phyloP scores from a whole-genome alignment of 2,797 vertebrate species.

The Sebastes matsubarae region DNA sequence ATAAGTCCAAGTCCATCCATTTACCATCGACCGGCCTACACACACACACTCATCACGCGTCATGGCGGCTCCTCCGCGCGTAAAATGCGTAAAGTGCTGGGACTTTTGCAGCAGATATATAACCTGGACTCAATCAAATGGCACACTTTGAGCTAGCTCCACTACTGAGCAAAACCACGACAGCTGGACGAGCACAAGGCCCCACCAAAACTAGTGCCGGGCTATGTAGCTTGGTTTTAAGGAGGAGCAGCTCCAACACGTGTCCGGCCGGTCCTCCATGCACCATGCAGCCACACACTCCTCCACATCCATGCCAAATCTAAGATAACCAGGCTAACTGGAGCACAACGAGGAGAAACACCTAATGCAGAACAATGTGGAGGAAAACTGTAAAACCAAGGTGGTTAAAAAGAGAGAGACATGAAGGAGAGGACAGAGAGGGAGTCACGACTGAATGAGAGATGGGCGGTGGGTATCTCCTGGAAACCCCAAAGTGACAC shows the following conservation, averaged over 20 bases:
- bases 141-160: neutral
- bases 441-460: slow-evolving; percentile 43
- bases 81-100: too few relatives aligned
- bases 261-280: slow-evolving; percentile 31
- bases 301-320: fast-evolving
- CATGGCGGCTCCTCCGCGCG: neutral
- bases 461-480: slow-evolving; percentile 36
- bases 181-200: slow-evolving; percentile 27
- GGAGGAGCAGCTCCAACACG: slow-evolving; percentile 53
- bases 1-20: too few relatives aligned
- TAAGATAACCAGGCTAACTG: fast-evolving
- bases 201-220: neutral
- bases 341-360: fast-evolving
- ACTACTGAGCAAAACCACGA: neutral
- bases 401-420: neutral
- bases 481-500: neutral
- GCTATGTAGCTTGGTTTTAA: neutral
- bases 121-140: neutral
- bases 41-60: neutral
- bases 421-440: neutral
- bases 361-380: fast-evolving
- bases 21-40: slow-evolving; percentile 28
- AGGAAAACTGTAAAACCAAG: fast-evolving
- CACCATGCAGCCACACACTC: too few relatives aligned
- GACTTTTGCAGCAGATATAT: neutral